Evolutionary conservation across 1,140 invertebrate species (phyloP).

Genomic region (Aporrectodea caliginosa): DNA sequence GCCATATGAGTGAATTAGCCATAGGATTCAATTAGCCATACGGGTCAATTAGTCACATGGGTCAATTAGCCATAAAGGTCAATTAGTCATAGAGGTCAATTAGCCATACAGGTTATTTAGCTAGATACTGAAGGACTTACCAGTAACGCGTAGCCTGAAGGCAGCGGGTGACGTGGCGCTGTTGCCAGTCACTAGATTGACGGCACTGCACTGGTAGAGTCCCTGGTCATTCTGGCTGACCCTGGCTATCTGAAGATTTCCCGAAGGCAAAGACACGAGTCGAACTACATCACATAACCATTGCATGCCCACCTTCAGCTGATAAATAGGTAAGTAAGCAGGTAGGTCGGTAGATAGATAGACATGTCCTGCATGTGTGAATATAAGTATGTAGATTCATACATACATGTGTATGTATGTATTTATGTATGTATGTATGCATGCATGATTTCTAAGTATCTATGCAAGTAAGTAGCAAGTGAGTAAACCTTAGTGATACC

Average conservation of each 20-base stretch:
- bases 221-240: conserved; percentile 12
- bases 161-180: not conserved
- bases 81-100: not conserved
- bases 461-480: too few species aligned
- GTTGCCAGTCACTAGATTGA: not conserved
- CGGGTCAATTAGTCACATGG: not conserved
- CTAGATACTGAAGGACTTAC: not conserved
- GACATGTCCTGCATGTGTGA: not conserved
- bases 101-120: not conserved
- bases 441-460: too few species aligned
- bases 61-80: not conserved
- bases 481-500: too few species aligned
- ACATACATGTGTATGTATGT: not conserved
- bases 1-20: not conserved
- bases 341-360: too few species aligned
- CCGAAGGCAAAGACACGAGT: not conserved
- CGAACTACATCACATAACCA: not conserved
- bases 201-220: conserved; percentile 15
- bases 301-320: too few species aligned
- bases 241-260: conserved; percentile 16
- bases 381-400: not conserved
- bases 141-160: not conserved
- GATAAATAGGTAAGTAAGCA: too few species aligned
- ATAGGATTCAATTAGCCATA: not conserved
- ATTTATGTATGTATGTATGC: not conserved